phyloP scores from a whole-genome alignment of 2,797 vertebrate genomes.

The Thripadectes ignobilis region DNA sequence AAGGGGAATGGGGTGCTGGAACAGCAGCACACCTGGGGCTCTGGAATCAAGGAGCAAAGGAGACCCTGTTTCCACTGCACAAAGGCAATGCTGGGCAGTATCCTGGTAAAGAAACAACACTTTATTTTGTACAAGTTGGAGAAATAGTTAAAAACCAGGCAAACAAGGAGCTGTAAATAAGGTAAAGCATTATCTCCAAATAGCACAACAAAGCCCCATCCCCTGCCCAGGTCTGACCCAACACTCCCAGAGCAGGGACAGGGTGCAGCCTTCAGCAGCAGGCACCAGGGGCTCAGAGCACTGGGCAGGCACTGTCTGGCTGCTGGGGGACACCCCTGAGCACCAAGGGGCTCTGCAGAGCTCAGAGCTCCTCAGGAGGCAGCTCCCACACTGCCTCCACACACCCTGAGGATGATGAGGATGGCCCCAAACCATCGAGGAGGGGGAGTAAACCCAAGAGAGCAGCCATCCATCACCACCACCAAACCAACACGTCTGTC shows the following conservation, averaged over 20 bases:
- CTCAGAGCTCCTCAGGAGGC: neutral
- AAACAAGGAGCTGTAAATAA: neutral
- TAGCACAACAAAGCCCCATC: neutral
- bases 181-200: neutral
- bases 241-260: neutral
- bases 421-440: fast-evolving
- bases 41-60: fast-evolving
- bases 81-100: neutral
- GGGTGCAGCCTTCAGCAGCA: neutral
- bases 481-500: fast-evolving
- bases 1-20: neutral
- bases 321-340: neutral
- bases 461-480: neutral
- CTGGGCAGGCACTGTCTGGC: neutral
- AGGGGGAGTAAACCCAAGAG: neutral
- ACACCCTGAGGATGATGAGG: neutral
- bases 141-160: neutral
- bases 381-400: neutral
- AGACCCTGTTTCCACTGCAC: neutral
- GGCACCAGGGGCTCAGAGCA: neutral
- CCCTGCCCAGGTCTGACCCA: fast-evolving
- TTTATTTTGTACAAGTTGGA: constrained; percentile 32
- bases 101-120: neutral
- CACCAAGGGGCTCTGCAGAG: neutral
- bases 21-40: neutral